Percentiles rank a stretch among this genome's conserved stretches.
phyloP scores from a whole-genome alignment of 2,113 vertebrate genomes.

The Nycticorax nycticorax region DNA sequence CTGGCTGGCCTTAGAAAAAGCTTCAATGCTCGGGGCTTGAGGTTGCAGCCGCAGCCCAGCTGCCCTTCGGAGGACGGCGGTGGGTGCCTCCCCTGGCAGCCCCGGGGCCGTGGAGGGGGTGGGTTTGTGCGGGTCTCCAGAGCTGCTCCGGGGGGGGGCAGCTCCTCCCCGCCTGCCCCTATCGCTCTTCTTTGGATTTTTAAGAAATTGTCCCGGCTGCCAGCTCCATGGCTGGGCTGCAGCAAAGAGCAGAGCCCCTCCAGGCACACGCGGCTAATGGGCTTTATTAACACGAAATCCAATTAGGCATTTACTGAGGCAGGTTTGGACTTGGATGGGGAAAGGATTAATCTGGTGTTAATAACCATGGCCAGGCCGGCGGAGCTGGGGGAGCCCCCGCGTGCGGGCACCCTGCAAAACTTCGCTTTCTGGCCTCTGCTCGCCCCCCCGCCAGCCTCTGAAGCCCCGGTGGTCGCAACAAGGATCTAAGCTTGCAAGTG shows the following conservation, averaged over 20 bases:
- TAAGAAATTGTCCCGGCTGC: background rate
- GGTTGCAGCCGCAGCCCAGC: background rate
- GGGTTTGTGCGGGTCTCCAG: background rate
- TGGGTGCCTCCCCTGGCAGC: no score
- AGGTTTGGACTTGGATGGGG: background rate
- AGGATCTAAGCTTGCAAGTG: background rate
- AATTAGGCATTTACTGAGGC: background rate
- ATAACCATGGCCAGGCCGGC: no score
- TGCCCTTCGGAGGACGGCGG: background rate
- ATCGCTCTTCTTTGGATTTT: rapidly evolving
- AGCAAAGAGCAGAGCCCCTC: background rate
- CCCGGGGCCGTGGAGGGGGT: background rate
- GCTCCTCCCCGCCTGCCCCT: background rate
- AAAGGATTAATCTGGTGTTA: background rate
- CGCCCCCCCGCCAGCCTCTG: background rate
- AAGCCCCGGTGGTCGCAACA: background rate
- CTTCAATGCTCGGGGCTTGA: background rate
- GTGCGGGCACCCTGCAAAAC: rapidly evolving
- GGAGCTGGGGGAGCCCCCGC: background rate
- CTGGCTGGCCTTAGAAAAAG: rapidly evolving
- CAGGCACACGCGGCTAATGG: rapidly evolving
- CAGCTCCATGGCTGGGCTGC: background rate
- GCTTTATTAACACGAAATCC: background rate
- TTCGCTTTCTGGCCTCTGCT: background rate
- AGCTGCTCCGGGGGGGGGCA: background rate